Evolutionary conservation across 2,113 vertebrate species (phyloP).

Genomic region (Castor canadensis): DNA sequence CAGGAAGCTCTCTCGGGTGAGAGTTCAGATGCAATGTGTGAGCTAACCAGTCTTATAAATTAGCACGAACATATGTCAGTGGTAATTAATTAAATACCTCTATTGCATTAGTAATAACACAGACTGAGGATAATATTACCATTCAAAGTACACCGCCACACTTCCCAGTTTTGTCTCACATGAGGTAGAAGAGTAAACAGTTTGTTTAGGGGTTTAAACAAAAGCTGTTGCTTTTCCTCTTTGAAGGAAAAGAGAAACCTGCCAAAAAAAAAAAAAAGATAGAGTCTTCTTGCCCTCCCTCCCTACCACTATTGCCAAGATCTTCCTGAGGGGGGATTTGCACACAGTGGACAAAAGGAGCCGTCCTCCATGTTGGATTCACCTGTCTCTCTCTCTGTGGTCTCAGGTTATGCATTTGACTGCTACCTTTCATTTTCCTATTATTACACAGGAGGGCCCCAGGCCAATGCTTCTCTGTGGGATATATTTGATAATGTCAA

Average conservation of each 20-base stretch:
- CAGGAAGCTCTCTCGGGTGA: too few relatives aligned
- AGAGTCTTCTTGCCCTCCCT: neutral
- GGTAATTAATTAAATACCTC: constrained; percentile 68
- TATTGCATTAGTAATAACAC: constrained; percentile 10
- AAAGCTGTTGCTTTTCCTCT: constrained; percentile 48
- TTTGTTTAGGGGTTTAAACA: constrained; percentile 55
- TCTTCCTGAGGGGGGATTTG: neutral
- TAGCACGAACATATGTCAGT: constrained; percentile 66
- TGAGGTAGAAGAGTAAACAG: constrained; percentile 46
- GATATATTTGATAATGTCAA: neutral
- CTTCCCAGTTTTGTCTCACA: neutral
- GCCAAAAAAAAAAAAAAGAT: constrained; percentile 5
- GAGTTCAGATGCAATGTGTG: constrained; percentile 50
- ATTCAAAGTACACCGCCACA: neutral
- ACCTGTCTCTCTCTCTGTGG: neutral
- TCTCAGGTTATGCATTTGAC: neutral
- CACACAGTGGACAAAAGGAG: neutral
- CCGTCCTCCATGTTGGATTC: rapidly evolving
- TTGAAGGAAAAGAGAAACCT: neutral
- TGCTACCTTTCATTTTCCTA: neutral
- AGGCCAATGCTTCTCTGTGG: neutral
- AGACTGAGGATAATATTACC: neutral
- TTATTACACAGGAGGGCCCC: neutral
- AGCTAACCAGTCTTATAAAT: constrained; percentile 56
- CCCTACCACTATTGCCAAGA: neutral